Base-by-base conservation (phyloP, 2,888 invertebrate genomes). In the Rhagonycha lutea region DNA sequence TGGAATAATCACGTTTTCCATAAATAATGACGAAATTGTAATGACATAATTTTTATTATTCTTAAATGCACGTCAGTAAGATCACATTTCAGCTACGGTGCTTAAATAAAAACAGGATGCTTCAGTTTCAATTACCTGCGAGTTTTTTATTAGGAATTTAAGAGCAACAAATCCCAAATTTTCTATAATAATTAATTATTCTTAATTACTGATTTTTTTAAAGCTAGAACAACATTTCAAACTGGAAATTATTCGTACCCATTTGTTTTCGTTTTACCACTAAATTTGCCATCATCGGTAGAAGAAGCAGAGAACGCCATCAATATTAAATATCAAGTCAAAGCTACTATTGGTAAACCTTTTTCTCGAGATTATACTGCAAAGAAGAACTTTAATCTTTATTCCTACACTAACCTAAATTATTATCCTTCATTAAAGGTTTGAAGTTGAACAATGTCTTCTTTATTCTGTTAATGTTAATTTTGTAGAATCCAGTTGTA, bases 161-260 rank as follows among this genome's bases (percentile, higher is more conserved):
- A n/a, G n/a, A n/a, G n/a, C n/a, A n/a, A n/a, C n/a, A n/a, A n/a
- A n/a, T n/a, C n/a, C n/a, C n/a, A n/a, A n/a, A n/a, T n/a, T n/a
- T n/a, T n/a, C n/a, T n/a, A n/a, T n/a, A n/a, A n/a, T n/a, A n/a
- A n/a, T n/a, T n/a, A n/a, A n/a, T n/a, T n/a, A n/a, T n/a, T n/a
- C 18, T 18, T 18, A 18, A 32, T 32, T 18, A 18, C 18, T 18
- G 18, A 18, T 11, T n/a, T 23, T 14, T 70, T 71, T 18, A 8
- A n/a, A 75, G 75, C 32, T 18, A 68, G 71, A 75, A 75, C 71
- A n/a, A 71, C 62, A 29, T 75, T 75, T 63, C 32, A 28, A 28
- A 63, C 75, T n/a, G 75, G 75, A 24, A 10, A 14, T 4, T 72
- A 71, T 26, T n/a, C 14, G 14, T 71, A 75, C 23, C 68, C 71